Conservation (phyloP, 2,797 vertebrate species). For the Muscicapa striata region DNA sequence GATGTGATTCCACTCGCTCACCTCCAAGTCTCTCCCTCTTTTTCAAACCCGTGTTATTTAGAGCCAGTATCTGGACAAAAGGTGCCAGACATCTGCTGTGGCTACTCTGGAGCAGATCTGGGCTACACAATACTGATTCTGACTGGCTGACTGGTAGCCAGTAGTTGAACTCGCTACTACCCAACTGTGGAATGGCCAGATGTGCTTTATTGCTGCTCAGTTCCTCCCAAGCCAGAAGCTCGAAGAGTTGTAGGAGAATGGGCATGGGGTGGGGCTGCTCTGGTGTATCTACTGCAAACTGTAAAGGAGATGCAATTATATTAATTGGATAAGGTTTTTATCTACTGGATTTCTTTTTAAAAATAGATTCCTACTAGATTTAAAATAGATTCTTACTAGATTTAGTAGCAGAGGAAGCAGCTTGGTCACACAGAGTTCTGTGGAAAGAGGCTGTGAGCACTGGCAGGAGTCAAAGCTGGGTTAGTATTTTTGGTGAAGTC, state of each 20-base stretch:
- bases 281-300: not conserved
- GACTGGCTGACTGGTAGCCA: not conserved
- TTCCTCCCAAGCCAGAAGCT: not conserved
- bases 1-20: fast-evolving
- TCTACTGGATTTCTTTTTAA: not conserved
- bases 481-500: not conserved
- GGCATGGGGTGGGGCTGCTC: not conserved
- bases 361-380: not conserved
- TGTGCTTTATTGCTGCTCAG: not conserved
- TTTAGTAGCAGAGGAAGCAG: not conserved
- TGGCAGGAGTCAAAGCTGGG: not conserved
- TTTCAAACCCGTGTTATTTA: not conserved
- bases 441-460: not conserved
- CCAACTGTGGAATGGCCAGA: not conserved
- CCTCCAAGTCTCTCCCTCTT: not conserved
- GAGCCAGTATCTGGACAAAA: fast-evolving
- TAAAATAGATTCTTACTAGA: not conserved
- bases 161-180: fast-evolving
- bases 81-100: not conserved
- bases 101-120: not conserved
- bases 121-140: fast-evolving
- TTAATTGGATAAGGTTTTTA: not conserved
- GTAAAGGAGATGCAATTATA: not conserved
- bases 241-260: not conserved
- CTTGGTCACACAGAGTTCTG: not conserved